Percentiles rank a stretch among this genome's conserved stretches.
Evolutionary conservation across 2,797 vertebrate species (phyloP).

Genomic region (Danio tinwini): DNA sequence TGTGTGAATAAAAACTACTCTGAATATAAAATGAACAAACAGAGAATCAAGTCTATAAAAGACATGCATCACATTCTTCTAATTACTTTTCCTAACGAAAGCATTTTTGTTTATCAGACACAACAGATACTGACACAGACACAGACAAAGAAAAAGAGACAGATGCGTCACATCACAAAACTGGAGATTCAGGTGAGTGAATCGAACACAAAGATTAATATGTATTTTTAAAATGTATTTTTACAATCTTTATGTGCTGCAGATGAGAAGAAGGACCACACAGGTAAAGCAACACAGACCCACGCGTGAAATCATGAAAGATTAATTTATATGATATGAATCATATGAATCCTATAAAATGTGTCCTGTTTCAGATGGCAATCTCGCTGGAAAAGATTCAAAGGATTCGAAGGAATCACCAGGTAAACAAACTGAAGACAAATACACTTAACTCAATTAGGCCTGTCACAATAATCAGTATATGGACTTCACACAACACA

Average conservation of each 20-base stretch:
- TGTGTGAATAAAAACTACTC: neutral
- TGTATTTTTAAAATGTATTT: too few relatives aligned
- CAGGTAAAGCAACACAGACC: conserved; percentile 27
- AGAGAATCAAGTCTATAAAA: neutral
- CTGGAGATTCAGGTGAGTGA: conserved; percentile 38
- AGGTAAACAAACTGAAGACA: conserved; percentile 38
- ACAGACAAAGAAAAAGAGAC: neutral
- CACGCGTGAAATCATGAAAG: neutral
- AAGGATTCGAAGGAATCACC: conserved; percentile 33
- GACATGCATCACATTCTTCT: neutral
- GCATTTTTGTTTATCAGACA: conserved; percentile 38
- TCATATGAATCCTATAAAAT: neutral
- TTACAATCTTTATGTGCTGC: neutral
- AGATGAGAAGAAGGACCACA: conserved; percentile 46
- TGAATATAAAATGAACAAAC: neutral
- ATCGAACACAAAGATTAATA: neutral
- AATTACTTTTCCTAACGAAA: neutral
- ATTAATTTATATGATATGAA: neutral
- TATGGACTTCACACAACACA: too few relatives aligned
- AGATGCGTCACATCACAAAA: conserved; percentile 2
- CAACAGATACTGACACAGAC: conserved; percentile 38
- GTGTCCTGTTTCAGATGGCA: conserved; percentile 34
- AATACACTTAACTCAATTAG: neutral
- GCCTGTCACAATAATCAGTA: too few relatives aligned
- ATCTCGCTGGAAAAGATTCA: conserved; percentile 26